phyloP scores from a whole-genome alignment of 2,888 invertebrate genomes.

The Chymomyza procnemis region DNA sequence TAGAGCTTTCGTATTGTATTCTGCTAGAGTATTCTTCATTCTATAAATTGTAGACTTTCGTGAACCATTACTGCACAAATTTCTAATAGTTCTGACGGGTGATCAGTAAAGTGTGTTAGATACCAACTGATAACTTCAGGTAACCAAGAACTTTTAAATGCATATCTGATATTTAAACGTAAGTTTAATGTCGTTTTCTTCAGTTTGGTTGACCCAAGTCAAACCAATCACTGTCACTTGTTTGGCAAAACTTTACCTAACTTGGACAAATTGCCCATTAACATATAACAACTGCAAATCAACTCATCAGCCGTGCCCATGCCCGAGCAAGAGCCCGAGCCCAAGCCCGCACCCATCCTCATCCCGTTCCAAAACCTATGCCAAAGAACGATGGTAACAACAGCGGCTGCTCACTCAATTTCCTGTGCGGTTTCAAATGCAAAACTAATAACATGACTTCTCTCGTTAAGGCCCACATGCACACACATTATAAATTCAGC shows the following conservation, averaged over 20 bases:
- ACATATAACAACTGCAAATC: slow-evolving; percentile 30
- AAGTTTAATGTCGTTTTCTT: background rate
- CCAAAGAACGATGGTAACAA: background rate
- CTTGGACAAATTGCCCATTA: slow-evolving; percentile 44
- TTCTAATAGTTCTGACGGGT: no score
- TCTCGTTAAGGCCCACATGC: slow-evolving; percentile 15
- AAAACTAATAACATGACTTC: slow-evolving; percentile 46
- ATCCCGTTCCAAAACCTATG: background rate
- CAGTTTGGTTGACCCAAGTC: background rate
- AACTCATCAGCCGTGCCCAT: slow-evolving; percentile 15
- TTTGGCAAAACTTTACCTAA: slow-evolving; percentile 18
- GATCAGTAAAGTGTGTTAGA: no score
- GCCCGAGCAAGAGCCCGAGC: no score
- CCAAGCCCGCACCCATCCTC: no score
- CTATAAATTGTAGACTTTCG: no score
- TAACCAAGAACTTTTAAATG: no score
- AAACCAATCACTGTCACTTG: background rate
- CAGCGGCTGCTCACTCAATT: slow-evolving; percentile 37
- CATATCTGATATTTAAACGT: no score
- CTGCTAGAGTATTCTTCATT: no score
- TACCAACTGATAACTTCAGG: no score
- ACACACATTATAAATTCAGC: slow-evolving; percentile 59
- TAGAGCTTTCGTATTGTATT: no score
- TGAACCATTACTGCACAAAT: no score
- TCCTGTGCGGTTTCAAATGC: slow-evolving; percentile 54